Percentiles rank a stretch among this genome's conserved stretches.
These are phyloP conservation scores for Otis tarda DNA, from an alignment of 2,113 vertebrate species.

Conservation along the genomic window DNA sequence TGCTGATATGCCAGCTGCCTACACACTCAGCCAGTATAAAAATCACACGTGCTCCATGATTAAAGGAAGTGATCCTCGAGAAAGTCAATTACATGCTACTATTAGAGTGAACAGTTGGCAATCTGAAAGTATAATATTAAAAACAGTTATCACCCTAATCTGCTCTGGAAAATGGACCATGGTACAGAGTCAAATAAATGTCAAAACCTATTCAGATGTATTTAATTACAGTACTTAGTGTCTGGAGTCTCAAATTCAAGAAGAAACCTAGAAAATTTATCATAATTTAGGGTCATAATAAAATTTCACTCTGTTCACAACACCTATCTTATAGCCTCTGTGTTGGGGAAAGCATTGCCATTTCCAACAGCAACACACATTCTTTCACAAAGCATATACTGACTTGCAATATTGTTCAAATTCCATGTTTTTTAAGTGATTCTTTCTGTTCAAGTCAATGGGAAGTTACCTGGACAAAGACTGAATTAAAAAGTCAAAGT, in stretches of 20 bases:
- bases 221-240: constrained; percentile 7
- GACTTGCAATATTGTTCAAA: neutral
- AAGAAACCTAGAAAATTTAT: neutral
- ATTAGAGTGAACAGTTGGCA: neutral
- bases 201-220: neutral
- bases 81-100: constrained; percentile 39
- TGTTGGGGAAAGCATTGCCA: neutral
- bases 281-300: neutral
- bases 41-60: neutral
- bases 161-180: constrained; percentile 10
- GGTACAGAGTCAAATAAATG: constrained; percentile 13
- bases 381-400: neutral
- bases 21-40: neutral
- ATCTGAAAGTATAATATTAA: constrained; percentile 32
- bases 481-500: neutral
- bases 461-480: neutral
- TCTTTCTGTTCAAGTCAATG: neutral
- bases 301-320: neutral
- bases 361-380: neutral
- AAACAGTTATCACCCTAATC: constrained; percentile 42
- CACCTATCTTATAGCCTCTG: neutral
- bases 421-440: neutral
- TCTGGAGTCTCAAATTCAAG: constrained; percentile 22
- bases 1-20: neutral
- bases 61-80: constrained; percentile 24